Conservation (phyloP, 2,113 vertebrate species). For the Hepsetus odoe region DNA sequence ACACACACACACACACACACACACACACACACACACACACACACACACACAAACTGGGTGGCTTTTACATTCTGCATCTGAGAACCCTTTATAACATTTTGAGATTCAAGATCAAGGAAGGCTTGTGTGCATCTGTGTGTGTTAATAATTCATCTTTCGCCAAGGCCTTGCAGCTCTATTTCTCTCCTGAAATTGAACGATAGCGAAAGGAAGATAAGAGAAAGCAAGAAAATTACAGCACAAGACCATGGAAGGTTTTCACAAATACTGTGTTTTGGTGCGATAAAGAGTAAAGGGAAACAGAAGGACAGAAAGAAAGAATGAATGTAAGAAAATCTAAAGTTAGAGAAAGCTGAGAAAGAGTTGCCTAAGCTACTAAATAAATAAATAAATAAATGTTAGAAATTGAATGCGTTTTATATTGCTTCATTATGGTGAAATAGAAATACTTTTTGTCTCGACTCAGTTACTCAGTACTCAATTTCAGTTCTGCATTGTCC, state of each 20-base stretch:
- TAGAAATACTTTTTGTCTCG: too few relatives aligned
- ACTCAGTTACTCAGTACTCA: too few relatives aligned
- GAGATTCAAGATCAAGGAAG: constrained; percentile 13
- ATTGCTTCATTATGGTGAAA: too few relatives aligned
- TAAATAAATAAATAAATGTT: too few relatives aligned
- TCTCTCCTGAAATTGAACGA: background rate
- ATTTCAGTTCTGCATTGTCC: too few relatives aligned
- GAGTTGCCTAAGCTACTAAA: too few relatives aligned
- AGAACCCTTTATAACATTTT: background rate
- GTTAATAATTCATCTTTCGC: constrained; percentile 20
- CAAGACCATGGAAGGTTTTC: too few relatives aligned
- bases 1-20: background rate
- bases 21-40: constrained; percentile 1
- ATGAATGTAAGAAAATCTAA: background rate
- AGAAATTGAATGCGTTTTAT: too few relatives aligned
- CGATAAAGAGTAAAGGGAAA: background rate
- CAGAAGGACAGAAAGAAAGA: background rate
- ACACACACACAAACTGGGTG: background rate
- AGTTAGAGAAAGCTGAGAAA: too few relatives aligned
- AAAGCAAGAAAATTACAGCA: background rate
- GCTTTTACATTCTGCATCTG: background rate
- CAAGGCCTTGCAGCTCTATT: background rate
- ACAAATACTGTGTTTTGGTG: background rate
- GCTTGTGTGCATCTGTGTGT: background rate
- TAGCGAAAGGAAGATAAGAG: background rate